Evolutionary conservation across 2,113 vertebrate species (phyloP).

Genomic region (Aldabrachelys gigantea): DNA sequence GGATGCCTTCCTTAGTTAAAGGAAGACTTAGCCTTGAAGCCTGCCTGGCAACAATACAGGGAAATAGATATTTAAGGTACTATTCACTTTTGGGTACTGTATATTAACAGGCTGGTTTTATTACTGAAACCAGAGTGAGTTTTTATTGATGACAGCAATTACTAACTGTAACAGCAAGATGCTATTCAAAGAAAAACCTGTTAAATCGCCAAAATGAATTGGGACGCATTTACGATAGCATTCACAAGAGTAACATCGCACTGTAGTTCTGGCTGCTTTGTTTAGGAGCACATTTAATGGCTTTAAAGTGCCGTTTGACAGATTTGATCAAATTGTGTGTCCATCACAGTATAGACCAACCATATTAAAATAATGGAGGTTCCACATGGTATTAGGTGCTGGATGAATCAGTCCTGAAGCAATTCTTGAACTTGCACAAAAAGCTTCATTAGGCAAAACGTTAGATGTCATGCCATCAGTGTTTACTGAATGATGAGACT

Average conservation of each 20-base stretch:
- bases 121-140: conserved; percentile 24
- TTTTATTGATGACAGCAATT: conserved; percentile 25
- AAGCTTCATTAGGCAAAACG: background rate
- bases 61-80: conserved; percentile 61
- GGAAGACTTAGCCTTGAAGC: conserved; percentile 48
- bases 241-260: background rate
- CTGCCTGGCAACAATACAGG: conserved; percentile 32
- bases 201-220: conserved; percentile 18
- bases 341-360: background rate
- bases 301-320: conserved; percentile 35
- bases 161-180: conserved; percentile 36
- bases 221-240: conserved; percentile 4
- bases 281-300: background rate
- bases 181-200: conserved; percentile 42
- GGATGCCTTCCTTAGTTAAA: background rate
- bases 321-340: background rate
- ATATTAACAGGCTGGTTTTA: conserved; percentile 61
- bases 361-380: background rate
- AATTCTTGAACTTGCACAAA: background rate
- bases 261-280: conserved; percentile 23
- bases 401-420: background rate
- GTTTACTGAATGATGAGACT: background rate
- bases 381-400: background rate
- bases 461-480: background rate
- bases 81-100: conserved; percentile 49